Percentiles rank a stretch among this genome's conserved stretches.
These are phyloP conservation scores for Caracal caracal DNA, from an alignment of 2,113 vertebrate genomes.

Conservation along the genomic window DNA sequence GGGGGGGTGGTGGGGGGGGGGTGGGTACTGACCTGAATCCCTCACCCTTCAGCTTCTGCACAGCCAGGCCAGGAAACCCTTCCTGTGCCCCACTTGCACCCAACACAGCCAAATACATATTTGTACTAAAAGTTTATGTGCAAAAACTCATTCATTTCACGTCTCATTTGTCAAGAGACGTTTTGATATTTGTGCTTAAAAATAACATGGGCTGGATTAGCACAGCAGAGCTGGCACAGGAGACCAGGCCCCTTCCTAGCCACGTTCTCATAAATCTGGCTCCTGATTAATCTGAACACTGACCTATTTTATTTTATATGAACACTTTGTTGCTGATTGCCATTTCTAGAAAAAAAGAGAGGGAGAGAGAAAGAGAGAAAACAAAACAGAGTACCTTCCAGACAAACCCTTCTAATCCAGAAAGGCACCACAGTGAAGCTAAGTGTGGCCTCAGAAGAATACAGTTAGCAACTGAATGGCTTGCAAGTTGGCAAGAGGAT, in stretches of 20 bases:
- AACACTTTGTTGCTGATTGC: conserved; percentile 37
- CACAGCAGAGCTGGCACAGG: background rate
- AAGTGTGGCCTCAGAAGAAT: background rate
- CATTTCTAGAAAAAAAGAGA: background rate
- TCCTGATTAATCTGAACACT: conserved; percentile 10
- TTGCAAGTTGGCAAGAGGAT: background rate
- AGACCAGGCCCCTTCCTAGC: background rate
- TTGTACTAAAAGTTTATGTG: conserved; percentile 54
- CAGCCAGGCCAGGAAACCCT: background rate
- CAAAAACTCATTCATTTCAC: conserved; percentile 59
- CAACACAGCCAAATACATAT: background rate
- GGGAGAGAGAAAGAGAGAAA: background rate
- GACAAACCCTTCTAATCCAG: background rate
- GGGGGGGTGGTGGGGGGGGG: rapidly evolving
- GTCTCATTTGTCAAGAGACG: conserved; percentile 49
- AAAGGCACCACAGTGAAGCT: background rate
- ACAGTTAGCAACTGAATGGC: background rate
- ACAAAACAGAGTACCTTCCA: background rate
- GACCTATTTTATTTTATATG: conserved; percentile 53
- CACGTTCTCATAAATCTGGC: background rate
- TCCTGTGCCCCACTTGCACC: background rate
- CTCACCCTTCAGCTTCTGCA: background rate
- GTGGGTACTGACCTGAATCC: rapidly evolving
- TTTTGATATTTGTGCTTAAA: conserved; percentile 67
- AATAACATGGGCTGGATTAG: conserved; percentile 1